phyloP scores from a whole-genome alignment of 2,797 vertebrate genomes.

The Vireo griseus region DNA sequence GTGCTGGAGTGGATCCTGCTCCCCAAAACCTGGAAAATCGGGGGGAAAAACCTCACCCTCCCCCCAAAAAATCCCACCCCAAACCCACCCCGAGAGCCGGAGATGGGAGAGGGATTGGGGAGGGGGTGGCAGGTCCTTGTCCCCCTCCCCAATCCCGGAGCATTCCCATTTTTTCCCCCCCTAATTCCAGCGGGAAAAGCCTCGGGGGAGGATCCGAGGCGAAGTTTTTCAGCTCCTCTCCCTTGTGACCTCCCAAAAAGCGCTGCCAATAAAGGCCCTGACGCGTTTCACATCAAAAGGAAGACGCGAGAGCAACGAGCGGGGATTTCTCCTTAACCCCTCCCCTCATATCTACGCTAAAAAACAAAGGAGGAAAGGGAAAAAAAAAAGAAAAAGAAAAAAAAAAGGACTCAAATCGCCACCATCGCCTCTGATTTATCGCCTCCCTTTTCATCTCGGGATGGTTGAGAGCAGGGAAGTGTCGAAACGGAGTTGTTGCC shows the following conservation, averaged over 20 bases:
- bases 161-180: neutral
- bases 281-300: neutral
- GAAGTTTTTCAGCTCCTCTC: neutral
- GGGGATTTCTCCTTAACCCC: neutral
- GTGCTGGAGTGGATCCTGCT: neutral
- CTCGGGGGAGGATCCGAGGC: neutral
- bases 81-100: neutral
- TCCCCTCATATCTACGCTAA: neutral
- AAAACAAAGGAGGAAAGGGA: neutral
- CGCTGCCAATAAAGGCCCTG: neutral
- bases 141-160: neutral
- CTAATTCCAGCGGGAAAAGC: neutral
- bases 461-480: neutral
- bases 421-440: conserved; percentile 13
- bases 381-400: neutral
- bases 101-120: neutral
- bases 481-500: neutral
- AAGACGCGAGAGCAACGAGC: neutral
- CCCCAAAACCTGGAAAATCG: neutral
- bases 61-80: neutral
- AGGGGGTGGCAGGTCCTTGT: accelerated
- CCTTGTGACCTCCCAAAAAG: neutral
- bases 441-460: neutral
- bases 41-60: neutral
- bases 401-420: neutral